Base-by-base conservation (phyloP, 2,888 invertebrate species). In the Meliscaeva auricollis region DNA sequence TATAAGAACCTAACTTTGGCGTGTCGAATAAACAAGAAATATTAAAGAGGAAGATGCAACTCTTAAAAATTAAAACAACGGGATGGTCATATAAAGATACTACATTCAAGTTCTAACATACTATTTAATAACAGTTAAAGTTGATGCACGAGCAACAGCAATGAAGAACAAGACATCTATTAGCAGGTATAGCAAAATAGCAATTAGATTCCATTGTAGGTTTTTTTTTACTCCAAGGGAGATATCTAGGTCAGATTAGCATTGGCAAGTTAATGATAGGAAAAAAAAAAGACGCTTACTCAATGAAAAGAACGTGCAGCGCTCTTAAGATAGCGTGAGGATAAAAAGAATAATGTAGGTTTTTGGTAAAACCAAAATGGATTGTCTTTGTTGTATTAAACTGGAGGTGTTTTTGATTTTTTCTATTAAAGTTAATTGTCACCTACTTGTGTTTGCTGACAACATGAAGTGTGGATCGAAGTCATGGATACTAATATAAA, bases 211-310 rank as follows among this genome's bases (percentile, higher is more conserved):
- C 66, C 58, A 75, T 70, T 79, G 69, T 84, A 46, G 17, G 20
- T 50, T n/a, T 66, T 56, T 54, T 50, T 48, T 64, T 26, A 3
- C 44, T 74, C 62, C 54, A 60, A 64, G 48, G 70, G 11, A 79
- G 75, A 75, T 75, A 84, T 75, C 79, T 84, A 64, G 83, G 83
- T 75, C 79, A 84, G 83, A 84, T 84, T 84, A 84, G 62, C 79
- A 79, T 79, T 79, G 66, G 58, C 74, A 75, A 74, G 83, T 60
- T 79, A 84, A 84, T 84, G 74, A 79, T 75, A 84, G 70, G 60
- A 84, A 70, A 58, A 79, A 58, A 50, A 35, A 69, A 69, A 70
- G 74, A 69, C 8, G 66, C 64, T 75, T 60, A 79, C 75, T 79
- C 75, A 84, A 84, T 84, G 70, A 75, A 84, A 75, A 84, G 79